Evolutionary conservation across 2,888 invertebrate species (phyloP), one percentile per base, ranked within the genome.

Genomic region (Thysanoteuthis rhombus): DNA sequence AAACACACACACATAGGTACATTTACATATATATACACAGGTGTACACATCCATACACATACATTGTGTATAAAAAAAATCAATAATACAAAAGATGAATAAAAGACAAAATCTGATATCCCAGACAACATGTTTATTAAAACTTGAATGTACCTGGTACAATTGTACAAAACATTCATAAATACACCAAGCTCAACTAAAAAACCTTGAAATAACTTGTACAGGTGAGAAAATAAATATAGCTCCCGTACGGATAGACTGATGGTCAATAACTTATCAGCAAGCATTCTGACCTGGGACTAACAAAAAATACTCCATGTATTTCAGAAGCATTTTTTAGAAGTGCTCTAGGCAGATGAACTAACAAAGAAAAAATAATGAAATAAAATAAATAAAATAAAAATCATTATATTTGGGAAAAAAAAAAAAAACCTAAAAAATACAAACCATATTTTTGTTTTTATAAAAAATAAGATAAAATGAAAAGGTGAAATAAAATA

Each of bases 111-210:
- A 38, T 39, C 45, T n/a, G 58, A 47, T 16, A 58, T 52, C 93
- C 93, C 93, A 47, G 93, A 93, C 93, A 93, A 93, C 93, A 93
- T 93, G 93, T 93, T 93, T 93, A 93, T 93, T 93, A 93, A 93
- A 93, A 93, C 93, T 93, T 93, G 93, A 93, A 93, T 93, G 93
- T 93, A 93, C 93, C 47, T 52, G 47, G 93, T 93, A 93, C 93
- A 93, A 47, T 52, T n/a, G 93, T 93, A 93, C 93, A 93, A 93
- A 92, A 93, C 93, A 93, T 93, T 39, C 93, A 93, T 93, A 93
- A 93, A 93, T 93, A 93, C 52, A 93, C 93, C 93, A 93, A 93
- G 93, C 93, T 93, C 93, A 93, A 93, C 93, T 93, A 93, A 93
- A 93, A 42, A 42, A 40, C 45, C 36, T 58, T 93, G 42, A 45